These are phyloP conservation scores for Enteromius argenteus DNA, from an alignment of 2,797 vertebrate genomes.

Conservation along the genomic window DNA sequence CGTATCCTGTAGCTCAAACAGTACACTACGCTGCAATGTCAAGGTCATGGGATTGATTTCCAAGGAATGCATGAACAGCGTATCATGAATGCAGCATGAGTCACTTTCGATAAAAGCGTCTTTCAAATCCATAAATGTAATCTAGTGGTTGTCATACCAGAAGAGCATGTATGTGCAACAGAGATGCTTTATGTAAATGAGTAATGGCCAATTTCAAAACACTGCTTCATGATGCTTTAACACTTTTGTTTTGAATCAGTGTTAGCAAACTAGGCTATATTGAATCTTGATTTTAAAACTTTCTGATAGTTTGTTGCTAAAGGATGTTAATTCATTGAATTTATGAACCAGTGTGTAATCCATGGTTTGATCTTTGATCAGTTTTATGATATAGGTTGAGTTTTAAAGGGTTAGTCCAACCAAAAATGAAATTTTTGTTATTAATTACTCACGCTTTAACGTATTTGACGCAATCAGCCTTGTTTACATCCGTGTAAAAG, in stretches of 20 bases:
- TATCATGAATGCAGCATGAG: background rate
- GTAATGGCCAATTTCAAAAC: background rate
- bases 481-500: no score
- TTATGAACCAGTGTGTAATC: background rate
- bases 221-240: background rate
- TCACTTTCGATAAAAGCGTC: background rate
- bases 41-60: conserved; percentile 1
- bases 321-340: background rate
- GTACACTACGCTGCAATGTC: background rate
- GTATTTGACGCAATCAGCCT: no score
- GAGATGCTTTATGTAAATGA: background rate
- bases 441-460: no score
- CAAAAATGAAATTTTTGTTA: no score
- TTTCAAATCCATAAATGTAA: background rate
- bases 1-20: background rate
- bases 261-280: background rate
- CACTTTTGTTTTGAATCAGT: background rate
- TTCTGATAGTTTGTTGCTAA: background rate
- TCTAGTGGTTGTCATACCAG: background rate
- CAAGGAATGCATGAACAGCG: background rate
- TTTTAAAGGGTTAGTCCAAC: no score
- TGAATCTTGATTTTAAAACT: background rate
- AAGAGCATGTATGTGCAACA: background rate
- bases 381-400: background rate
- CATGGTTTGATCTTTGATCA: background rate